phyloP scores from a whole-genome alignment of 1,140 invertebrate species.

The Drosophila sturtevanti region DNA sequence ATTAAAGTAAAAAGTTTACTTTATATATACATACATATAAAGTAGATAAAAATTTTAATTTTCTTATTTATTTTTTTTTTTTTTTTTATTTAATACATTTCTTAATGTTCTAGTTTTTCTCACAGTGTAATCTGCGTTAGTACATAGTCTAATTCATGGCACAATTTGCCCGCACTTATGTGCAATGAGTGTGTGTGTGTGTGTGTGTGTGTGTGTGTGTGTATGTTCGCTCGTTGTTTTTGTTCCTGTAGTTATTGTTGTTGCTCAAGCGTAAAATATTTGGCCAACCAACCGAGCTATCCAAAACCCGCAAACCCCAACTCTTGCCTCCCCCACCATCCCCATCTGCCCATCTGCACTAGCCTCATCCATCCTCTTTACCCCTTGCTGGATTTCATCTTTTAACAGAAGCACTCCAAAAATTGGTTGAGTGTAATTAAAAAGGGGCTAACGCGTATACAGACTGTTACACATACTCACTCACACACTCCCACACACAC shows the following conservation, averaged over 20 bases:
- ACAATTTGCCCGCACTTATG: constrained; percentile 8
- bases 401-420: constrained; percentile 6
- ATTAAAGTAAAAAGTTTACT: too few relatives aligned
- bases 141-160: not conserved
- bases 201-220: constrained; percentile 31
- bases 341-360: not conserved
- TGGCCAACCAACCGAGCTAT: constrained; percentile 40
- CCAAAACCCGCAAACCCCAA: not conserved
- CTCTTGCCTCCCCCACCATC: not conserved
- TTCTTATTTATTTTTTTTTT: too few relatives aligned
- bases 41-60: too few relatives aligned
- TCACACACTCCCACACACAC: constrained; percentile 7
- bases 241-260: constrained; percentile 11
- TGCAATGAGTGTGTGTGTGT: constrained; percentile 15
- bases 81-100: too few relatives aligned
- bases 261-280: constrained; percentile 62
- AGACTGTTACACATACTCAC: constrained; percentile 9
- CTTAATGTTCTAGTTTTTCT: too few relatives aligned
- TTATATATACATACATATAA: too few relatives aligned
- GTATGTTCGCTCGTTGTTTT: constrained; percentile 27
- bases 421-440: constrained; percentile 52
- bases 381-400: not conserved
- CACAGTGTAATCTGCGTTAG: constrained; percentile 7
- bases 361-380: too few relatives aligned
- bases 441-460: constrained; percentile 28